These are phyloP conservation scores for Gymnogyps californianus DNA, from an alignment of 2,113 vertebrate genomes.

Conservation along the genomic window DNA sequence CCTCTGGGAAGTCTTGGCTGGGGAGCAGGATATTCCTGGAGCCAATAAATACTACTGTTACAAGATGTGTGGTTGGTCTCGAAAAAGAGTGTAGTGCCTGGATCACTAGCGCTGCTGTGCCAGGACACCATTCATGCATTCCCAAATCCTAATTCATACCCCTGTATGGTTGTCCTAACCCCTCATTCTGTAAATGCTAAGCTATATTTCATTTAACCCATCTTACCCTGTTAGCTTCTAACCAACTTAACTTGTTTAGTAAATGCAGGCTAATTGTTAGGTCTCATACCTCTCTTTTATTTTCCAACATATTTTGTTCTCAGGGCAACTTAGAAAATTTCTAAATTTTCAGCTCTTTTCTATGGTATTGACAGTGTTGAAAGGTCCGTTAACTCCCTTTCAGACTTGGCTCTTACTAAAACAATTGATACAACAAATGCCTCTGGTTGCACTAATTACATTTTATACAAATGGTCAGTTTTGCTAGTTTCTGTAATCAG, in stretches of 20 bases:
- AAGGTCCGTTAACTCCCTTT: not conserved
- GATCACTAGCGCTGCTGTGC: not conserved
- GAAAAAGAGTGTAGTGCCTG: not conserved
- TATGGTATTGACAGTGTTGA: not conserved
- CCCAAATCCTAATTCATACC: not conserved
- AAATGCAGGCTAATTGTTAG: not conserved
- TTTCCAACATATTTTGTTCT: not conserved
- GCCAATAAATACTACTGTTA: not conserved
- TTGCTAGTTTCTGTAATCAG: not conserved
- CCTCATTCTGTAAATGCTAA: not conserved
- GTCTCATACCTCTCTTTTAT: not conserved
- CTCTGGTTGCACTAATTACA: not conserved
- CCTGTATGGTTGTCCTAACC: not conserved
- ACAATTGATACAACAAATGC: not conserved
- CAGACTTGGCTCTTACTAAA: not conserved
- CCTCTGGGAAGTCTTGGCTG: not conserved
- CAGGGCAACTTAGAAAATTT: not conserved
- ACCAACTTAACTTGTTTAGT: not conserved
- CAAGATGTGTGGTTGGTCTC: not conserved
- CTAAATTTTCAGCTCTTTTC: not conserved
- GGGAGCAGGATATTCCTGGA: not conserved
- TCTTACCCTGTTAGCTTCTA: not conserved
- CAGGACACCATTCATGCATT: not conserved
- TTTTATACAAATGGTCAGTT: slow-evolving; percentile 18
- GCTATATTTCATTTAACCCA: not conserved